These are phyloP conservation scores for Spinibarbus caldwelli DNA, from an alignment of 2,797 vertebrate genomes.

Conservation along the genomic window DNA sequence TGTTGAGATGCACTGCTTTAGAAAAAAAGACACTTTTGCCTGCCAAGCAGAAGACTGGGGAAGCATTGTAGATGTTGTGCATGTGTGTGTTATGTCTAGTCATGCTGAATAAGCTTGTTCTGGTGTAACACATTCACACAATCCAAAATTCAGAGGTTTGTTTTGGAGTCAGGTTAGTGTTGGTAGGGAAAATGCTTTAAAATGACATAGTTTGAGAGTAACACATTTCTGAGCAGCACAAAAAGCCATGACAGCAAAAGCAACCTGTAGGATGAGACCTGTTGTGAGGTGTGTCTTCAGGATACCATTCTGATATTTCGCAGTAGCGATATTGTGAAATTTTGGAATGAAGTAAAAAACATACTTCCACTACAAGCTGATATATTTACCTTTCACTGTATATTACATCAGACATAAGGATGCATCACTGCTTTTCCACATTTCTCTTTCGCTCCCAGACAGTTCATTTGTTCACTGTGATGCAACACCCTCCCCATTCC, in stretches of 20 bases:
- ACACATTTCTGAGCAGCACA: background rate
- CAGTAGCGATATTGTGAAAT: background rate
- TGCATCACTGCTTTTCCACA: background rate
- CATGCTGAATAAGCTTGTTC: background rate
- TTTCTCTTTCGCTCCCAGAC: constrained; percentile 14
- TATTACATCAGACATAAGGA: background rate
- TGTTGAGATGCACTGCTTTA: background rate
- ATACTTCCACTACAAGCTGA: background rate
- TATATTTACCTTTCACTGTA: background rate
- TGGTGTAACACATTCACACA: background rate
- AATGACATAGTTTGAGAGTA: background rate
- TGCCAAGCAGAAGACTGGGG: background rate
- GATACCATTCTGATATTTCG: background rate
- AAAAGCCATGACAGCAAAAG: background rate
- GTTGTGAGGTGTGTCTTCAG: background rate
- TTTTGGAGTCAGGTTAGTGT: background rate
- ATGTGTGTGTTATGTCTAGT: constrained; percentile 15
- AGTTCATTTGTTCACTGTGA: constrained; percentile 1
- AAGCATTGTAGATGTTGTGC: background rate
- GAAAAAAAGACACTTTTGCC: background rate
- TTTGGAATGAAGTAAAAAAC: background rate
- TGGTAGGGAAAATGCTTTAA: background rate
- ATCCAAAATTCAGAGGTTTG: background rate
- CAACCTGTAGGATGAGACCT: background rate
- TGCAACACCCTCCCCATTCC: constrained; percentile 26